A percentile compares a stretch with the other conserved stretches of the same genome.
Conservation (phyloP, 2,888 invertebrate species). For the Noctua janthina region DNA sequence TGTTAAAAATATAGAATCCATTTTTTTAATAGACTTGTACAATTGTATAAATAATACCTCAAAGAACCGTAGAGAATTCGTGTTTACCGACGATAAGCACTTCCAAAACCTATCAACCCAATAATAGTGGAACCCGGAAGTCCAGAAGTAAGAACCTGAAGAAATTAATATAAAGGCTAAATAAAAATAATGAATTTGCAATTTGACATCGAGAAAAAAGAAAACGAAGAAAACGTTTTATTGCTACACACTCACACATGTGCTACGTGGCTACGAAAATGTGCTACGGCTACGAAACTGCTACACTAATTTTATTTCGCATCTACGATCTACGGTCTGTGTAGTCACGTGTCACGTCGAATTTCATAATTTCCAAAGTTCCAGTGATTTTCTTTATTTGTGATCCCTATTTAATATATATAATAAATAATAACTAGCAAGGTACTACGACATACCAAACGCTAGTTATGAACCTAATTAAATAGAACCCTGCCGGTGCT, state of each 20-base stretch:
- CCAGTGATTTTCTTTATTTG: conserved; percentile 1
- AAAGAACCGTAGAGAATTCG: neutral
- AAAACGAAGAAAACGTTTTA: neutral
- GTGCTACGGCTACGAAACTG: conserved; percentile 48
- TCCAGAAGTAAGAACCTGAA: neutral
- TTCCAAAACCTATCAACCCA: neutral
- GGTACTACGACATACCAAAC: neutral
- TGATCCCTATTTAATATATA: neutral
- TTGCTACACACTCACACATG: conserved; percentile 28
- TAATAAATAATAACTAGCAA: conserved; percentile 10
- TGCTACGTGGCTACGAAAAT: conserved; percentile 38
- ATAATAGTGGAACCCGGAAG: neutral
- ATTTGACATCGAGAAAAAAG: conserved; percentile 1
- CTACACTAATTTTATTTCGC: conserved; percentile 22
- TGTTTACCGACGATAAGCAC: neutral
- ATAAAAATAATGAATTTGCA: neutral
- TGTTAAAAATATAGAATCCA: neutral
- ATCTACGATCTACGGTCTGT: conserved; percentile 21
- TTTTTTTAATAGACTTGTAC: neutral
- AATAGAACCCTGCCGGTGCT: conserved; percentile 2
- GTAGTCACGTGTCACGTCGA: neutral
- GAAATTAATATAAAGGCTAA: neutral
- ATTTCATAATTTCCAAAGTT: neutral
- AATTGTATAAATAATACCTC: neutral
- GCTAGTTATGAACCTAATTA: conserved; percentile 4